Conservation (phyloP, 2,888 invertebrate species). For the Amblyteles armatorius region DNA sequence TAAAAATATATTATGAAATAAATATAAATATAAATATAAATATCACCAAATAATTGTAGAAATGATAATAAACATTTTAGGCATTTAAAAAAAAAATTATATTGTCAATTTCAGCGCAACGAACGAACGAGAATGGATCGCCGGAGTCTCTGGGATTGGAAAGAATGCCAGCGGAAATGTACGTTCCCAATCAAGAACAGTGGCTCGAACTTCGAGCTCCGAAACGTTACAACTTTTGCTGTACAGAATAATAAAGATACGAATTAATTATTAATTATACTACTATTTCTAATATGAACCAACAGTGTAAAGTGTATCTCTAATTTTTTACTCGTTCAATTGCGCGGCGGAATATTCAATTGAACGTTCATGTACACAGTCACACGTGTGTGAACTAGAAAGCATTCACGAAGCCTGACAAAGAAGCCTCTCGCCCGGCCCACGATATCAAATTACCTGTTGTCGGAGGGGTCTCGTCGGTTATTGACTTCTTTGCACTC, state of each 20-base stretch:
- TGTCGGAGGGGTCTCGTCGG: slow-evolving; percentile 26
- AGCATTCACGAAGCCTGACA: slow-evolving; percentile 16
- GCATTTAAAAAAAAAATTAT: neutral
- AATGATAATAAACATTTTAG: neutral
- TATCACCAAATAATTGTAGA: neutral
- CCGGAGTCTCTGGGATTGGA: slow-evolving; percentile 84
- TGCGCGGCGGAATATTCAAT: too few species aligned
- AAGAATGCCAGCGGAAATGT: slow-evolving; percentile 96
- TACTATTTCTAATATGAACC: neutral
- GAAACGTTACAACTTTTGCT: slow-evolving; percentile 80
- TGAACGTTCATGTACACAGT: neutral
- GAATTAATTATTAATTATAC: neutral
- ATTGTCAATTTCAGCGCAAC: slow-evolving; percentile 70
- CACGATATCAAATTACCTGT: slow-evolving; percentile 54
- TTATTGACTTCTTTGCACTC: slow-evolving; percentile 47
- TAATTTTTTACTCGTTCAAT: too few species aligned
- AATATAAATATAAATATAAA: neutral
- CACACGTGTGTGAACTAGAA: neutral
- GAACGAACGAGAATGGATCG: slow-evolving; percentile 78
- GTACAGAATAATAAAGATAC: slow-evolving; percentile 72
- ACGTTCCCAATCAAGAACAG: slow-evolving; percentile 95
- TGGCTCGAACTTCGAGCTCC: slow-evolving; percentile 93
- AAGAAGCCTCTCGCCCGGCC: slow-evolving; percentile 60
- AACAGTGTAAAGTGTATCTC: too few species aligned
- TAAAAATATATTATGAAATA: neutral